Evolutionary conservation across 2,113 vertebrate species (phyloP).

Genomic region (Sebastes fasciatus): DNA sequence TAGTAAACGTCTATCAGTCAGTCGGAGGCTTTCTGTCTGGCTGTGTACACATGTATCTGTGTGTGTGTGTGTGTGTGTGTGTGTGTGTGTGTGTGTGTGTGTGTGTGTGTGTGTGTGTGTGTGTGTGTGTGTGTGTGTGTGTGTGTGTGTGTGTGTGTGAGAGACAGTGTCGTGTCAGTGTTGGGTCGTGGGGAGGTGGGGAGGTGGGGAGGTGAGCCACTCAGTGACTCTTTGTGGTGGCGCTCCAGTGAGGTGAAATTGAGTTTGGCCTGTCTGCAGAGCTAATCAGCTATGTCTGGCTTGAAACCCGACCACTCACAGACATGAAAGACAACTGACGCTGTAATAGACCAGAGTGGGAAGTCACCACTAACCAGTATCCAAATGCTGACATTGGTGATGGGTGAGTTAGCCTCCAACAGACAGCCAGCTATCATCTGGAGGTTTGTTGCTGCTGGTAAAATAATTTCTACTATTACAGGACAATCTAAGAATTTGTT

Average conservation of each 20-base stretch:
- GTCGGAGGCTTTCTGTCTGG: not conserved
- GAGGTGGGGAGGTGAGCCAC: constrained; percentile 46
- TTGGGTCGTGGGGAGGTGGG: constrained; percentile 30
- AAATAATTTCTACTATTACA: not conserved
- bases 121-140: not conserved
- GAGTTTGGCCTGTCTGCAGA: constrained; percentile 76
- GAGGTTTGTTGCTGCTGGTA: not conserved
- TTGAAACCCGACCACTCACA: constrained; percentile 65
- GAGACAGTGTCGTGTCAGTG: constrained; percentile 30
- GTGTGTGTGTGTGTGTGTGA: not conserved
- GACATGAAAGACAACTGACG: constrained; percentile 63
- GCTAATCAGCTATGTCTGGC: constrained; percentile 76
- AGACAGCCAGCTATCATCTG: not conserved
- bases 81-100: not conserved
- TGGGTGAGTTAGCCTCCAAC: constrained; percentile 31
- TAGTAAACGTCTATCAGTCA: not conserved
- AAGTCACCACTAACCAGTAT: constrained; percentile 38
- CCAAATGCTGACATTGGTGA: constrained; percentile 41
- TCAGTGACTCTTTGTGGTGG: constrained; percentile 63
- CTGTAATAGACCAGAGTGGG: constrained; percentile 46
- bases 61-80: not conserved
- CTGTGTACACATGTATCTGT: not conserved
- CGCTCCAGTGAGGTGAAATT: constrained; percentile 71
- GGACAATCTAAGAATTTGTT: not conserved
- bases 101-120: not conserved